Evolutionary conservation across 2,113 vertebrate genomes (phyloP), one percentile per base, ranked within the genome.

Genomic region (Pollimyrus isidori): DNA sequence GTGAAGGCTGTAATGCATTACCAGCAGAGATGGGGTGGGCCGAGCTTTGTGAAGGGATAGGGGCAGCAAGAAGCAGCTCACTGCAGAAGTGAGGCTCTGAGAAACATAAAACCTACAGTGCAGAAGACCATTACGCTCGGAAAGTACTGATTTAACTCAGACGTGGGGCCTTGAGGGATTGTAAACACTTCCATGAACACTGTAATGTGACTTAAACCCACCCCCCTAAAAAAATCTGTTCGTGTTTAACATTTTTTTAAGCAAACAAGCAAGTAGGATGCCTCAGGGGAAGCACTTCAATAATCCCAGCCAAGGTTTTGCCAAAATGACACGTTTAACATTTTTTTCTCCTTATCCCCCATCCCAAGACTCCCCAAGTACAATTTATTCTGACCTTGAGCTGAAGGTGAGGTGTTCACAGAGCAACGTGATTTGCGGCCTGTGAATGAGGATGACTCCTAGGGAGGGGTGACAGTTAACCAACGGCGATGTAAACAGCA

Each of bases 311-410:
- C 3, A 82, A 13, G 13, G 50, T 1, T n/a, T 53, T 88, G 48
- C 88, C n/a, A 76, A 82, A 82, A 88, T 45, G n/a, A 35, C 11
- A 39, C 30, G 3, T 88, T 39, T 17, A 6, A 13, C n/a, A 0
- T 76, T 19, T 80, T 88, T 48, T 48, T 17, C 30, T 73, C 69
- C 30, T 73, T 30, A 35, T 30, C 9, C 62, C 3, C 13, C n/a
- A 35, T 21, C 15, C 21, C 35, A 50, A 87, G 85, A 35, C 15
- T 49, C n/a, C 50, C 30, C 15, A 26, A 7, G 26, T 30, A 15
- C 85, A 35, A 89, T 82, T 89, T 53, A 83, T 53, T 56, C 73
- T 89, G 88, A 89, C 88, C 73, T 65, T 42, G 49, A 23, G 45
- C 62, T 69, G 62, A 69, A 83, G 15, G 49, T 39, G 26, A 21